phyloP scores from a whole-genome alignment of 2,888 invertebrate species.

The Scelioninae gen. 2 region DNA sequence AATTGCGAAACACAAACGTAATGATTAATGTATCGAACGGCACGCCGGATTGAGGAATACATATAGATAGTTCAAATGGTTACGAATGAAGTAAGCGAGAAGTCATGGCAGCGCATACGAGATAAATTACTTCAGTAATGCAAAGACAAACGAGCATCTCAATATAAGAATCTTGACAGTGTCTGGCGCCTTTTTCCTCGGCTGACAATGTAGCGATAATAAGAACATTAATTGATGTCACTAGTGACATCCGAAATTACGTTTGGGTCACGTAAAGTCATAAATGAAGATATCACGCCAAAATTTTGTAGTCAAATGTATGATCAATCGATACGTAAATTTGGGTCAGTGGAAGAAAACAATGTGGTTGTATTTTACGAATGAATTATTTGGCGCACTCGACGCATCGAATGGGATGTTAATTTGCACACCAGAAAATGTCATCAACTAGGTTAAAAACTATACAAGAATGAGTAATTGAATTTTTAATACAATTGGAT shows the following conservation, averaged over 20 bases:
- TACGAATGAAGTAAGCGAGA: constrained; percentile 21
- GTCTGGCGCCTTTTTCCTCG: not conserved
- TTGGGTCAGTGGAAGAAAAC: not conserved
- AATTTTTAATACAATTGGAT: too few relatives aligned
- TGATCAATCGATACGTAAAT: constrained; percentile 23
- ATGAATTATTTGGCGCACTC: not conserved
- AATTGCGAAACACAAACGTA: constrained; percentile 21
- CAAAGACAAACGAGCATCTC: constrained; percentile 25
- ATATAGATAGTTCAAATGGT: constrained; percentile 2
- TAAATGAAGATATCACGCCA: too few relatives aligned
- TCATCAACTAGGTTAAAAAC: not conserved
- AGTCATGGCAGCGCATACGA: constrained; percentile 18
- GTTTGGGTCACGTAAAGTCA: too few relatives aligned
- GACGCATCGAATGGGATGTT: not conserved
- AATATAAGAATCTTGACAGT: too few relatives aligned
- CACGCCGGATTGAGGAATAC: constrained; percentile 18
- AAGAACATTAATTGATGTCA: not conserved
- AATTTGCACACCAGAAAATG: not conserved
- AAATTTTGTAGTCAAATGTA: constrained; percentile 11
- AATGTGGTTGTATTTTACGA: not conserved
- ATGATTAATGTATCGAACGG: constrained; percentile 36
- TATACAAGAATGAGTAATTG: too few relatives aligned
- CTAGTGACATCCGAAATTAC: too few relatives aligned
- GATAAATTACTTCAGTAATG: constrained; percentile 29
- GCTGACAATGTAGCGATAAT: not conserved